Base-by-base conservation (phyloP, 2,797 vertebrate genomes). In the Ptychadena robeensis region DNA sequence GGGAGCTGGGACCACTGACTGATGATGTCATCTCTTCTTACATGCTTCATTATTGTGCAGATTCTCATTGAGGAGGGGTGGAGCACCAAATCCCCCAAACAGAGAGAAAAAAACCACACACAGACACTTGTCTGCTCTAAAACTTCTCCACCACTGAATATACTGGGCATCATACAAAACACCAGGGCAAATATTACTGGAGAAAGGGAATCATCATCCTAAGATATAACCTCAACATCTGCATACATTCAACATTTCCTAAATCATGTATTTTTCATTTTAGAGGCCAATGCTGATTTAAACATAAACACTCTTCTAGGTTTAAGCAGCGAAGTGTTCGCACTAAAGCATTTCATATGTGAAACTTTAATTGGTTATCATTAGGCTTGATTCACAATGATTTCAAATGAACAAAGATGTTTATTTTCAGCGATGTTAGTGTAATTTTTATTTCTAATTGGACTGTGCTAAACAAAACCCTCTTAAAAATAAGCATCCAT, bases 1-100 rank as follows among this genome's bases (percentile, higher is more conserved):
- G 88, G 89, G 85, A 91, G 91, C 92, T 82, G 82, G 90, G 92
- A 91, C 90, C 85, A 89, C 88, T 85, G 57, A 87, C 88, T 90
- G 88, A 85, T 96, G 95, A 96, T 93, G 93, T 95, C 94, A 95
- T 92, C 88, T 86, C 86, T 89, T 86, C 93, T 92, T 94, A 92
- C 90, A 92, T 89, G 89, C 93, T 84, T 88, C 88, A 88, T 88
- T 90, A 90, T 91, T 91, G 91, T 91, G 90, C 90, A 90, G 91
- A 91, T 93, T 85, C 91, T 90, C 88, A 87, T 87, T 87, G 87
- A 88, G 87, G 89, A 90, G 93, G 73, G 93, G 93, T 78, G 90
- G 89, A 87, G 88, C 87, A 80, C 77, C 61, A 34, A 79, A 35
- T 53, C 72, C 75, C 86, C 67, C 84, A 85, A 79, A 79, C 77